Conservation (phyloP, 2,113 vertebrate species). For the Pterophyllum scalare region DNA sequence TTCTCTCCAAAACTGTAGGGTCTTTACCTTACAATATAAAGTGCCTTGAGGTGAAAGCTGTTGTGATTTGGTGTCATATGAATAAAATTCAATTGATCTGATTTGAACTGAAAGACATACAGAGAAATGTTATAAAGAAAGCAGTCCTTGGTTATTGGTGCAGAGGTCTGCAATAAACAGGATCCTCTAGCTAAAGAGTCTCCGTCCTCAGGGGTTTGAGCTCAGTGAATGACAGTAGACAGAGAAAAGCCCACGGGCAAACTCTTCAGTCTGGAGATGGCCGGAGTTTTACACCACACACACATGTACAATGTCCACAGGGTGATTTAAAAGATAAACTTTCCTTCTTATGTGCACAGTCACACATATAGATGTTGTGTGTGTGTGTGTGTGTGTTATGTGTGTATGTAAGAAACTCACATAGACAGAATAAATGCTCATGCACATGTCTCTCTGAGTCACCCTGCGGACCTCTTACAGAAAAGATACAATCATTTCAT, state of each 20-base stretch:
- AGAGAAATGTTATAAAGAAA: slow-evolving; percentile 13
- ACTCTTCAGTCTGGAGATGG: slow-evolving; percentile 30
- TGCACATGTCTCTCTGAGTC: slow-evolving; percentile 48
- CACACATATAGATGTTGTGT: slow-evolving; percentile 4
- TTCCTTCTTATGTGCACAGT: not conserved
- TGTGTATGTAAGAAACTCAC: slow-evolving; percentile 20
- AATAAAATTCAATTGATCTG: no score
- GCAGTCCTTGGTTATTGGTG: slow-evolving; percentile 31
- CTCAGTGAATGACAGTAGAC: slow-evolving; percentile 54
- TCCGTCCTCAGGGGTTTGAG: slow-evolving; percentile 45
- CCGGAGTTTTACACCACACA: slow-evolving; percentile 23
- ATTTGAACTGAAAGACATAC: no score
- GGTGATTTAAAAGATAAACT: slow-evolving; percentile 36
- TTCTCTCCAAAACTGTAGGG: no score
- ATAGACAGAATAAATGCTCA: slow-evolving; percentile 16
- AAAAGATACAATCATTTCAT: slow-evolving; percentile 69
- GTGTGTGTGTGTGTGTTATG: not conserved
- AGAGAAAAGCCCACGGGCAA: slow-evolving; percentile 38
- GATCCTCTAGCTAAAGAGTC: slow-evolving; percentile 5
- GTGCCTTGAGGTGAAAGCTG: no score
- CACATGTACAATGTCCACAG: slow-evolving; percentile 13
- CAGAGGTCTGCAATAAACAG: slow-evolving; percentile 16
- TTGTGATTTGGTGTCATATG: no score
- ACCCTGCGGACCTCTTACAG: slow-evolving; percentile 57
- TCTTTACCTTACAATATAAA: no score